Evolutionary conservation across 2,888 invertebrate species (phyloP), one percentile per base, ranked within the genome.

Genomic region (Tillus elongatus): DNA sequence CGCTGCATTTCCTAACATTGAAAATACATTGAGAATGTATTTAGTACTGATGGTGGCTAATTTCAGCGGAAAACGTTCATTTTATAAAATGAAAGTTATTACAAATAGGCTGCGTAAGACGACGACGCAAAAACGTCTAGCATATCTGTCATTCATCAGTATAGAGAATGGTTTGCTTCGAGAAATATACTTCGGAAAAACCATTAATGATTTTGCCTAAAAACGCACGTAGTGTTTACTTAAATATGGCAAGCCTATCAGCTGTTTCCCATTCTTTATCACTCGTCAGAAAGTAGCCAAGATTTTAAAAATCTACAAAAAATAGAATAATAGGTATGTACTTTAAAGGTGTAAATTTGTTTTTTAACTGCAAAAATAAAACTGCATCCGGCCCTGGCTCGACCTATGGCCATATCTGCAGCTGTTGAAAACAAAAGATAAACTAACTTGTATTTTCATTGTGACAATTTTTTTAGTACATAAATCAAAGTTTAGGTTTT

Each of bases 61-160:
- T n/a, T n/a, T n/a, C n/a, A n/a, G n/a, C n/a, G n/a, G n/a, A n/a
- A n/a, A n/a, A n/a, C n/a, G n/a, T n/a, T n/a, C n/a, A n/a, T n/a
- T n/a, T n/a, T n/a, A n/a, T n/a, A n/a, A n/a, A n/a, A n/a, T n/a
- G n/a, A n/a, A n/a, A n/a, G n/a, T n/a, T n/a, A n/a, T n/a, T n/a
- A n/a, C n/a, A n/a, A n/a, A n/a, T n/a, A n/a, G n/a, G n/a, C n/a
- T 19, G 19, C 19, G 8, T 19, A 19, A 4, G 19, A 8, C 19
- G 29, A 29, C 10, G 29, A 29, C 11, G 29, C 11, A 10, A 29
- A 29, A 29, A 29, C 29, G 29, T 29, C 29, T 29, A n/a, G 29
- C 29, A 11, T 29, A 29, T 29, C 29, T 29, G 29, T 29, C 29
- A 29, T 29, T 29, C 8, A 4, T 29, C 29, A 29, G 29, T 29